Percentiles rank a stretch among this genome's conserved stretches.
Conservation (phyloP, 2,113 vertebrate genomes). For the Lipophrys pholis region DNA sequence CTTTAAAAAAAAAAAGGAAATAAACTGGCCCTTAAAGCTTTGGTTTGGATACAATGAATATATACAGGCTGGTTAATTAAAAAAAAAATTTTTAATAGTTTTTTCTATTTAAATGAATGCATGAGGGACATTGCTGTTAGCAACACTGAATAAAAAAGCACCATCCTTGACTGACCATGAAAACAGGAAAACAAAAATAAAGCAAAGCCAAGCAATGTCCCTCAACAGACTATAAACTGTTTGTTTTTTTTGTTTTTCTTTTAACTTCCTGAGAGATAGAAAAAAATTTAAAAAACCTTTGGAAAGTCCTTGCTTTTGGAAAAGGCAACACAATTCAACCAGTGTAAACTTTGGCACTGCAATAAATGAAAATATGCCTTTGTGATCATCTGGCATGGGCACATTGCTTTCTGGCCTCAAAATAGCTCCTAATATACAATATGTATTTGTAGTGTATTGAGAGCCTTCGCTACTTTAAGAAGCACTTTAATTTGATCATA, state of each 20-base stretch:
- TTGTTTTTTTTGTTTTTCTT: conserved; percentile 13
- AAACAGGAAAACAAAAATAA: conserved; percentile 9
- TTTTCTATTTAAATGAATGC: conserved; percentile 52
- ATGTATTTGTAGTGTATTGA: background rate
- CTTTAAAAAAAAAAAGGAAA: conserved; percentile 76
- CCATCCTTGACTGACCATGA: conserved; percentile 22
- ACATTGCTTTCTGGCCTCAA: conserved; percentile 13
- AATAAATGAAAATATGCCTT: conserved; percentile 13
- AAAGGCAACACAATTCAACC: conserved; percentile 28
- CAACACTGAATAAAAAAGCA: conserved; percentile 47
- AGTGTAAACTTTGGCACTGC: conserved; percentile 34
- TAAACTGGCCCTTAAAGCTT: conserved; percentile 73
- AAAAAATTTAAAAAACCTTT: conserved; percentile 13
- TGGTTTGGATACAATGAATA: conserved; percentile 78
- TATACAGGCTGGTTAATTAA: conserved; percentile 64
- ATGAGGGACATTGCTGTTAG: conserved; percentile 43
- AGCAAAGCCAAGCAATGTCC: conserved; percentile 20
- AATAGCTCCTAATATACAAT: background rate
- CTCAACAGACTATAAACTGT: conserved; percentile 25
- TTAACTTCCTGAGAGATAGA: conserved; percentile 58
- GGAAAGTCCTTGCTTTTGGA: conserved; percentile 24
- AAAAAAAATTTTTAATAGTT: conserved; percentile 31
- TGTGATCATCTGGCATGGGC: conserved; percentile 12
- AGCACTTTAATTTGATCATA: conserved; percentile 10
- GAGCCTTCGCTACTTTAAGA: conserved; percentile 1